Base-by-base conservation (phyloP, 2,113 vertebrate genomes). In the Neotoma lepida region DNA sequence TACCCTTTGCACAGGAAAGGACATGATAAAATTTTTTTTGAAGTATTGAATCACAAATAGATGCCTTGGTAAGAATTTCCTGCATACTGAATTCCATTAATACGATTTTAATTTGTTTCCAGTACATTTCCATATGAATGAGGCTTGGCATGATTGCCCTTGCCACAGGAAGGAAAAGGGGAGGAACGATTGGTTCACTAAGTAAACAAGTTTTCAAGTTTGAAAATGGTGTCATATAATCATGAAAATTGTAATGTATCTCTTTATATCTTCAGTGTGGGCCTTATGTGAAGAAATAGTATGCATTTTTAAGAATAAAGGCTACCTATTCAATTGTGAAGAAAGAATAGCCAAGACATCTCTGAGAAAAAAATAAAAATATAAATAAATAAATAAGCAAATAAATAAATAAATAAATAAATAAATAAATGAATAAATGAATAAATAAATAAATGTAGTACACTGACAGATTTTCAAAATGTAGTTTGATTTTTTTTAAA, bases 111-210 rank as follows among this genome's bases (percentile, higher is more conserved):
- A 58, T 92, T 68, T 46, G 17, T 94, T 93, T 94, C 58, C 41
- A 87, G 78, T 63, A 17, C 9, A 89, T 97, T 93, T 95, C 28
- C 85, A 93, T 89, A 64, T 49, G 84, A 91, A 94, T 89, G 70
- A 91, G 5, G 2, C 46, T 93, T 58, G 24, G 8, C 64, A 56
- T 95, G 63, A 66, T 89, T 93, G 81, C 14, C n/a, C 49, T 93
- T 93, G 84, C 30, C 61, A 76, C 89, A 70, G 80, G 54, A 39
- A 84, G 70, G 9, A 77, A 56, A 76, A 82, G 39, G 44, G 9
- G 56, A 22, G 22, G 63, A 58, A 63, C 41, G 82, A 85, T 70
- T 90, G 73, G 35, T 68, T 87, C 77, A 44, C 46, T 66, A 80
- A 54, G 33, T 92, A 94, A 90, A 71, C n/a, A 90, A 73, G 20